Base-by-base conservation (phyloP, 92 coral and sea anemone species). In the Palythoa caribaeorum region DNA sequence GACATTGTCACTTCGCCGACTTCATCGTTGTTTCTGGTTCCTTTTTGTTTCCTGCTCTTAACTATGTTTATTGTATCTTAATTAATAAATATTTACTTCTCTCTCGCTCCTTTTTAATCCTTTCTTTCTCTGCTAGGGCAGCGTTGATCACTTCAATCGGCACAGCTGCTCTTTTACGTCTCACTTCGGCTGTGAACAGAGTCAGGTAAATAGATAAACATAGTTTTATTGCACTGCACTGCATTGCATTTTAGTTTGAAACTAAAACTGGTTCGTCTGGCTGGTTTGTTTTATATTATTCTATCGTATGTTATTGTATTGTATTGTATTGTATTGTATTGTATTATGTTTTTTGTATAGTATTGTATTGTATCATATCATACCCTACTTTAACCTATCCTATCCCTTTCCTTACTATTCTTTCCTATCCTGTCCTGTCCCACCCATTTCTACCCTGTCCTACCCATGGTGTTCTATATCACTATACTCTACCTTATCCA, bases 101-200 rank as follows among this genome's bases (percentile, higher is more conserved):
- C 44, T 78, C 70, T 38, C 70, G 83, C 37, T 48, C 44, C 28
- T 55, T 78, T 52, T 12, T 35, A 20, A 52, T 54, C 15, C 83
- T 78, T 37, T 37, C 70, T 54, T 55, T 54, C 50, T 78, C 69
- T 21, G 68, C 83, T 36, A 55, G 37, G 14, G 70, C 83, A 38
- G 83, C 51, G 6, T 55, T n/a, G 83, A 78, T 54, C 14, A 9
- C 38, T 53, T 78, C 70, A 2, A 14, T 15, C 15, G 83, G 2
- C n/a, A 55, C 51, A 16, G 21, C 52, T 55, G 69, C 83, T 52
- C 83, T 78, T 47, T 55, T 78, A 5, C 48, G 69, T 55, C 70
- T 55, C 3, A 37, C 70, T 21, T 4, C 0, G 19, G 0, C 83
- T 78, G 50, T 21, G 36, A 21, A 44, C 6, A 44, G 50, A 8